Evolutionary conservation across 2,113 vertebrate genomes (phyloP), one percentile per base, ranked within the genome.

Genomic region (Mixornis gularis): DNA sequence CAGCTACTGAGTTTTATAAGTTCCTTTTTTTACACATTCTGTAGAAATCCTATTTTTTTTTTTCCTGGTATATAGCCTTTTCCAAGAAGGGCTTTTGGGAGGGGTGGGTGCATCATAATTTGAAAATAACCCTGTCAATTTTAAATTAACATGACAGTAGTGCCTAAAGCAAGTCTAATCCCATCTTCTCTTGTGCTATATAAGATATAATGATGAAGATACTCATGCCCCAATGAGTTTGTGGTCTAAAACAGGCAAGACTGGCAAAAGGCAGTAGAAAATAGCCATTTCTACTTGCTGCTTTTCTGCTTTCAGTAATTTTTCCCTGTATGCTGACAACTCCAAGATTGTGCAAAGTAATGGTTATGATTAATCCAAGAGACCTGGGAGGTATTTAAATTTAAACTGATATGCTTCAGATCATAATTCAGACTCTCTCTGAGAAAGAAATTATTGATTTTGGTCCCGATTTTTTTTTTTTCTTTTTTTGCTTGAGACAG

Each of bases 81-180:
- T 52, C n/a, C 30, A 48, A 56, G 30, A 80, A 32, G 17, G 22
- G 30, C 13, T 80, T 55, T 56, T 52, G 30, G 44, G 20, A 59
- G 14, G 0, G 0, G 19, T 55, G 12, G 3, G 17, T 62, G 19
- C 30, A 53, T 43, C 22, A 10, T 36, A 55, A 64, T 46, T 60
- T 71, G 48, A 44, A 12, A 21, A 43, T 30, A 60, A 65, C 13
- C 12, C 11, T 43, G 5, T 29, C 12, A 10, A 4, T 53, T 72
- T 36, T 66, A 59, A 86, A 83, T 52, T 38, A 49, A 52, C 4
- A 24, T 44, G 24, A 40, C 27, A 44, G 40, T 12, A 29, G 60
- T 41, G 29, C 60, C 58, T 86, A 71, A 78, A 81, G n/a, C n/a
- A 72, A 94, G 83, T 43, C 12, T 66, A 52, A 77, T 56, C 41